Base-by-base conservation (phyloP, 2,113 vertebrate genomes). In the Oryzias woworae region DNA sequence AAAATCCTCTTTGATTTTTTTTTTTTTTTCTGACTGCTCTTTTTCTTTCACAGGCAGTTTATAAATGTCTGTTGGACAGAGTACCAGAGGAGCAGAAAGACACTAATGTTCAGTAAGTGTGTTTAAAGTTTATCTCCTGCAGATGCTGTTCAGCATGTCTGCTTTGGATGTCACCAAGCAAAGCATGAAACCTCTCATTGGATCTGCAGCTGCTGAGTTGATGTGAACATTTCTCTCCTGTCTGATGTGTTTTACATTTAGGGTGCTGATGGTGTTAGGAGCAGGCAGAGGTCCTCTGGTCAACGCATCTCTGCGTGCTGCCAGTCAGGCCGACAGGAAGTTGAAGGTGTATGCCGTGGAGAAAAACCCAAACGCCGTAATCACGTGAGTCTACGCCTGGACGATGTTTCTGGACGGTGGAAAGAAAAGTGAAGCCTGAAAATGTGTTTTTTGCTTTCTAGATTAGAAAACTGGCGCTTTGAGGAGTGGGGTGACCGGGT, bases 401-500 rank as follows among this genome's bases (percentile, higher is more conserved):
- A 36, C 2, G 10, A 36, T 36, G 36, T 36, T 12, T 36, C 36
- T 10, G 36, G 10, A 13, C 8, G 2, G 8, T 12, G 36, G 5
- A 15, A 14, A 4, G 17, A 1, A 53, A 28, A 4, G 14, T n/a
- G 24, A 17, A 7, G 51, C 8, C 15, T 31, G 1, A 24, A 28
- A 28, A 28, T 12, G 24, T 10, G 1, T 2, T 1, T 22, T 12
- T 4, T 52, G 45, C 26, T 1, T 36, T 57, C 48, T 78, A 97
- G 95, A 72, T 78, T 97, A 52, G 94, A 96, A 85, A 96, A 96
- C 69, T 96, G 95, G 95, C 94, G 94, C 62, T 96, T 94, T 71
- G 95, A 97, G 80, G 95, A 96, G 87, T 97, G 95, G 95, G 95
- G 95, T 0, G 94, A 94, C 81, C 94, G 95, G 77, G 95, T 96